phyloP scores from a whole-genome alignment of 2,888 invertebrate genomes.

The Sceliomorpha sp. region DNA sequence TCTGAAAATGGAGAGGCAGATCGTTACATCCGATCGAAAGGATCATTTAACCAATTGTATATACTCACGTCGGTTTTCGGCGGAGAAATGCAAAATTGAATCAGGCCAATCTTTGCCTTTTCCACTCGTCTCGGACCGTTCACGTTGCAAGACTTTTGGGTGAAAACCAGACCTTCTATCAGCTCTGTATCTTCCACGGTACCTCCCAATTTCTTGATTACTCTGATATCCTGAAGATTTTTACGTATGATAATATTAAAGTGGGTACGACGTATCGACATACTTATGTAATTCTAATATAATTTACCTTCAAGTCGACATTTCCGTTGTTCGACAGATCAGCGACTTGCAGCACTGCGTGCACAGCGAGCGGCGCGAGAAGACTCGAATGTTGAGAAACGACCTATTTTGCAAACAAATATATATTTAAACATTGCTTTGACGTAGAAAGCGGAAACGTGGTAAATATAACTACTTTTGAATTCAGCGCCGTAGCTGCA shows the following conservation, averaged over 20 bases:
- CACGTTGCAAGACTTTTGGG: slow-evolving; percentile 92
- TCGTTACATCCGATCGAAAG: slow-evolving; percentile 1
- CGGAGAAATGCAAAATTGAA: slow-evolving; percentile 99
- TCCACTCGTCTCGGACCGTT: slow-evolving; percentile 97
- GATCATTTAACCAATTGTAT: background rate
- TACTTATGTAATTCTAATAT: no score
- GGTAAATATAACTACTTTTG: slow-evolving; percentile 85
- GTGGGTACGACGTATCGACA: no score
- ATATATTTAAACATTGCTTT: slow-evolving; percentile 37
- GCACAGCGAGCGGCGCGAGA: slow-evolving; percentile 97
- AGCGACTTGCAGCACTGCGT: slow-evolving; percentile 94
- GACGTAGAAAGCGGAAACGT: slow-evolving; percentile 1
- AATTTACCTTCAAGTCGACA: slow-evolving; percentile 88
- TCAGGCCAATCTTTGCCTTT: slow-evolving; percentile 98
- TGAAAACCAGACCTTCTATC: slow-evolving; percentile 96
- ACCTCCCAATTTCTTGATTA: slow-evolving; percentile 97
- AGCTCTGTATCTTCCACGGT: slow-evolving; percentile 98
- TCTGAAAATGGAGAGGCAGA: slow-evolving; percentile 81
- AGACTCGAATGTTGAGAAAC: slow-evolving; percentile 98
- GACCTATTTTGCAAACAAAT: slow-evolving; percentile 82
- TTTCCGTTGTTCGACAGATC: slow-evolving; percentile 86
- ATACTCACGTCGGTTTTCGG: slow-evolving; percentile 96
- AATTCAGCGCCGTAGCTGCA: slow-evolving; percentile 98
- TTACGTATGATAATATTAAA: slow-evolving; percentile 5
- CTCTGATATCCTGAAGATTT: slow-evolving; percentile 89